Evolutionary conservation across 2,888 invertebrate species (phyloP), one percentile per base, ranked within the genome.

Genomic region (Ophion ellenae): DNA sequence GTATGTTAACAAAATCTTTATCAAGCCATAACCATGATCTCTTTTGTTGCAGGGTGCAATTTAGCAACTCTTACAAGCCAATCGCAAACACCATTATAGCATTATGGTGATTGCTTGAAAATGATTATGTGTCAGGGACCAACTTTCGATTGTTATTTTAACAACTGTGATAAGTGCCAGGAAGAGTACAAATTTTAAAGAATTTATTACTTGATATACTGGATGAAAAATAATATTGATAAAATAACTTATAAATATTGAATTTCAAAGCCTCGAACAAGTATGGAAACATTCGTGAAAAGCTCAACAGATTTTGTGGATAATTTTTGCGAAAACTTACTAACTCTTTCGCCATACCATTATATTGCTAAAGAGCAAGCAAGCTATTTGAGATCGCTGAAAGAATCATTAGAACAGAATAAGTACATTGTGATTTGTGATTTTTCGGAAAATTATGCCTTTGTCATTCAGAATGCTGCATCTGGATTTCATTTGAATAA

Each of bases 401-500:
- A 24, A 24, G 24, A 24, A 24, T 24, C 24, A 1, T 24, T 24
- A 24, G 24, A 24, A 24, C 24, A 24, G 24, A 24, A 24, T 24
- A 2, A 24, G 24, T 24, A 24, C 24, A 24, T 24, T 24, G 24
- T 24, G 24, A 24, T 24, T 24, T 24, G 24, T 24, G 24, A 24
- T 24, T 24, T 24, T 24, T 24, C 24, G 24, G 24, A 24, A 24
- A 24, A 24, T 24, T 24, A 24, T 24, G 24, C 66, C 1, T 90
- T 89, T 70, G 86, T 89, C n/a, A 59, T 88, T 3, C 88, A 88
- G 80, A 70, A 90, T 74, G 88, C 87, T 17, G 87, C 79, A 28
- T 78, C 84, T 32, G 81, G 81, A 11, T 85, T 87, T 47, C 86
- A 89, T 53, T 89, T 86, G 83, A 88, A 89, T 66, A 90, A 89